Evolutionary conservation across 2,888 invertebrate species (phyloP).

Genomic region (Epirrhoe tristata): DNA sequence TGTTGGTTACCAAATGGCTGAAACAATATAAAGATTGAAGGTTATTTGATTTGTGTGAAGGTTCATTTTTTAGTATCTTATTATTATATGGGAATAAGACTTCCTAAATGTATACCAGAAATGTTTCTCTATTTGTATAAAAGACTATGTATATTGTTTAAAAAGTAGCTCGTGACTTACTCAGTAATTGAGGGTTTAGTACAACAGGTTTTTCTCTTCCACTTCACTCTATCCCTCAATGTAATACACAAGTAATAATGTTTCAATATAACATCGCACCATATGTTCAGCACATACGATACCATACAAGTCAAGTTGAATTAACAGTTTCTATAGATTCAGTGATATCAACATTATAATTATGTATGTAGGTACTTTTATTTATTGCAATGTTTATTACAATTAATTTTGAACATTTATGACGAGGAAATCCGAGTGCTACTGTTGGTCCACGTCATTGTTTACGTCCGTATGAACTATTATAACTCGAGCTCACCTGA

Average conservation of each 20-base stretch:
- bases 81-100: too few species aligned
- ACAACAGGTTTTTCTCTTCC: too few species aligned
- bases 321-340: not conserved
- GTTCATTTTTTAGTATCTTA: too few species aligned
- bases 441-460: constrained; percentile 75
- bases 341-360: constrained; percentile 16
- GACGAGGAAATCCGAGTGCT: constrained; percentile 42
- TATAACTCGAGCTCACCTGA: constrained; percentile 74
- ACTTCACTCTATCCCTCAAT: not conserved
- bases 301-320: not conserved
- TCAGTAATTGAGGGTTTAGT: too few species aligned
- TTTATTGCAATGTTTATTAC: constrained; percentile 34
- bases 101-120: too few species aligned
- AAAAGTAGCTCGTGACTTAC: too few species aligned
- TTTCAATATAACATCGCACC: not conserved
- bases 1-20: constrained; percentile 73
- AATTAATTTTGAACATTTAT: constrained; percentile 56
- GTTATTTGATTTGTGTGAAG: not conserved
- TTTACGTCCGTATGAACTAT: constrained; percentile 65
- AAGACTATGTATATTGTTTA: too few species aligned
- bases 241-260: not conserved
- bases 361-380: constrained; percentile 15
- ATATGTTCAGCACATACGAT: not conserved
- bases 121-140: too few species aligned
- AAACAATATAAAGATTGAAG: constrained; percentile 44